phyloP scores from a whole-genome alignment of 2,888 invertebrate species.

The Tolmerus cingulatus region DNA sequence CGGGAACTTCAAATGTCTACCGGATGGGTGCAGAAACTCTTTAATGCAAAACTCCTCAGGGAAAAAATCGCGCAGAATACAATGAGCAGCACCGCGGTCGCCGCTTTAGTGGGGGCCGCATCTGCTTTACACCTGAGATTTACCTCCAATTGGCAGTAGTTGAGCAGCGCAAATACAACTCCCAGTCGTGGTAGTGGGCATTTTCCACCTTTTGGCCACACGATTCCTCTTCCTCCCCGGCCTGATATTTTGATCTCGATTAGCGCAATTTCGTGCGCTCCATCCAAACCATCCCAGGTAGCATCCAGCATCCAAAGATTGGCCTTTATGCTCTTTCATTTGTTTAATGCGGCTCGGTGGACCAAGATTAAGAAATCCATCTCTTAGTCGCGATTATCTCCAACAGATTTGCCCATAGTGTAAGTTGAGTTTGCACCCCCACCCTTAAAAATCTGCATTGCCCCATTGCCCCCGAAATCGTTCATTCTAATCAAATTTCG shows the following conservation, averaged over 20 bases:
- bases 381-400: not conserved
- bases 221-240: not conserved
- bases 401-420: not conserved
- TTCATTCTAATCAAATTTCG: constrained; percentile 10
- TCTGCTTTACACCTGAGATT: constrained; percentile 3
- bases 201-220: not conserved
- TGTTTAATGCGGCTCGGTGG: not conserved
- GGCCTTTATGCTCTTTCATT: constrained; percentile 17
- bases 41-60: not conserved
- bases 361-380: constrained; percentile 21
- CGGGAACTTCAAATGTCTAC: constrained; percentile 36
- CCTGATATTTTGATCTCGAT: constrained; percentile 40
- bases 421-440: no score
- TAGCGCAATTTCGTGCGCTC: constrained; percentile 11
- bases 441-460: not conserved
- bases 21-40: constrained; percentile 27
- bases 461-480: not conserved
- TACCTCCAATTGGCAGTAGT: not conserved
- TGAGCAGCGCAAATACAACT: not conserved
- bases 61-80: not conserved
- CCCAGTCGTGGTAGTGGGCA: not conserved
- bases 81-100: not conserved
- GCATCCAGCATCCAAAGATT: not conserved
- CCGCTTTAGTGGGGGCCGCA: constrained; percentile 17
- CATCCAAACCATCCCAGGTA: not conserved